These are phyloP conservation scores for Nemoura dubitans DNA, from an alignment of 2,888 invertebrate genomes.

Conservation along the genomic window DNA sequence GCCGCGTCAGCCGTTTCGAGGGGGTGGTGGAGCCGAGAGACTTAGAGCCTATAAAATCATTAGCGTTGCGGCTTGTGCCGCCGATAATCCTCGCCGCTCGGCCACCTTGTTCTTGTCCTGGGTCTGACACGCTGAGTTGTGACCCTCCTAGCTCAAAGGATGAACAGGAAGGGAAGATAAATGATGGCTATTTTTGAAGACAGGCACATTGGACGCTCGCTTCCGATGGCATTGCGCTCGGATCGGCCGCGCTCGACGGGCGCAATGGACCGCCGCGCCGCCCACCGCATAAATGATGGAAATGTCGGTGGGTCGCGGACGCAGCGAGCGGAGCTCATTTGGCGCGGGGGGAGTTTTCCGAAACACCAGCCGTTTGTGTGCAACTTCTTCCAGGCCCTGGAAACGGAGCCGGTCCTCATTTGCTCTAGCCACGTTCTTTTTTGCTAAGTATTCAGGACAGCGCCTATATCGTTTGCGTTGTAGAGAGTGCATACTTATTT, in stretches of 20 bases:
- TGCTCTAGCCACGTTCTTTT: too few species aligned
- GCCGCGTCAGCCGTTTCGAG: background rate
- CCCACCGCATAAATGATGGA: background rate
- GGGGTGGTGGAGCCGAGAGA: background rate
- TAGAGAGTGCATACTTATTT: too few species aligned
- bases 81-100: conserved; percentile 21
- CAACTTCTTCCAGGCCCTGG: background rate
- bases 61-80: conserved; percentile 13
- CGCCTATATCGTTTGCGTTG: too few species aligned
- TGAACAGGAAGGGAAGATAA: conserved; percentile 34
- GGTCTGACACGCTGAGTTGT: conserved; percentile 23
- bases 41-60: conserved; percentile 29
- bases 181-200: conserved; percentile 33
- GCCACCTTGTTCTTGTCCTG: conserved; percentile 32
- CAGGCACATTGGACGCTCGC: background rate
- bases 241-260: background rate
- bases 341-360: background rate
- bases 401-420: too few species aligned
- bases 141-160: conserved; percentile 29
- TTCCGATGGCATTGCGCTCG: background rate
- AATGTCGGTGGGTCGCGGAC: background rate
- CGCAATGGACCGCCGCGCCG: background rate
- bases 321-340: background rate
- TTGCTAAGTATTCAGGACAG: too few species aligned
- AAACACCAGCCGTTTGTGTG: background rate